Evolutionary conservation across 1,140 invertebrate species (phyloP), one percentile per base, ranked within the genome.

Genomic region (Plutomurus gul): DNA sequence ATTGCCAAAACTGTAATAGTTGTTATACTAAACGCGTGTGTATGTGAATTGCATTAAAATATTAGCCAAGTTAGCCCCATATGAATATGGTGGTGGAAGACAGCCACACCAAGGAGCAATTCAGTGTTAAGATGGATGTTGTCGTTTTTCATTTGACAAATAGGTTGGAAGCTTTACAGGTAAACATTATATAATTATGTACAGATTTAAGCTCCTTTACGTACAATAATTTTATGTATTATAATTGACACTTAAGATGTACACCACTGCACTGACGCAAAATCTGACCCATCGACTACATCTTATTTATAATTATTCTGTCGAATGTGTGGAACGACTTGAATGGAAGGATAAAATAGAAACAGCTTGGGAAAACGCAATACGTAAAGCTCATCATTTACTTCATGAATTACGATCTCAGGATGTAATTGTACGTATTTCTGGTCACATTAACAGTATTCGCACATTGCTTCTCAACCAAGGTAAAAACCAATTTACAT

Each of bases 381-480:
- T 27, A n/a, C 30, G 33, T 5, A 83, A 81, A 70, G 25, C 49
- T 30, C 36, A 81, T 37, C 78, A 80, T 18, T 18, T 80, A 16
- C 13, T 78, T 11, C 36, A 75, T 10, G 13, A 51, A 4, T 25
- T 83, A 2, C 18, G 74, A 47, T 60, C 74, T 46, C 73, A 75
- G 7, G 75, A 49, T 16, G 7, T 82, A 4, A 70, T 75, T 27
- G 46, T 46, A 18, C 75, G 51, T 1, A 11, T 82, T 22, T 73
- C 40, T 27, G 43, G 46, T 8, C 60, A 33, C 25, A 10, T 76
- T 39, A 13, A 10, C 22, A 76, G 60, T 43, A 36, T 78, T 36
- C 73, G 39, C 8, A n/a, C 60, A 43, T 18, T 37, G 11, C 20
- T 70, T 3, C 18, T 51, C 16, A 73, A 22, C 76, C 22, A 70